A percentile compares a stretch with the other conserved stretches of the same genome.
phyloP scores from a whole-genome alignment of 2,797 vertebrate species.

The Sebastes reedi region DNA sequence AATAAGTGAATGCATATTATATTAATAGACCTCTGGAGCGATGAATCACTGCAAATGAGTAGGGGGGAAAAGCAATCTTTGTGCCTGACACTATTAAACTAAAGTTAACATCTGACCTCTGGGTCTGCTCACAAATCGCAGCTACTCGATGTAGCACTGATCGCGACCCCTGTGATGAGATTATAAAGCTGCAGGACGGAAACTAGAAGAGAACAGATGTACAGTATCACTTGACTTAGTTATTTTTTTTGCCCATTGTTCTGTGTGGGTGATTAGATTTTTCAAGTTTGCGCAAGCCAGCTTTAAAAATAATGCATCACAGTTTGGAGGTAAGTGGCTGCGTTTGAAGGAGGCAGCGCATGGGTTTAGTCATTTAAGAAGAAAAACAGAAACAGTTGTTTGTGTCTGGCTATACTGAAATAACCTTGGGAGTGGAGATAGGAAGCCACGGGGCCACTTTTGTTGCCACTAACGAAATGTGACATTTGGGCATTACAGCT shows the following conservation, averaged over 20 bases:
- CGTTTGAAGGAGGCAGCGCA: conserved; percentile 33
- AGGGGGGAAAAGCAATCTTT: conserved; percentile 29
- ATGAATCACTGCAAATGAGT: conserved; percentile 58
- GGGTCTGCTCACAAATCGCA: conserved; percentile 36
- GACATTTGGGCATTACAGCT: conserved; percentile 73
- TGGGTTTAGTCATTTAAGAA: conserved; percentile 47
- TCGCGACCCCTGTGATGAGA: conserved; percentile 48
- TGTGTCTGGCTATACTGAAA: conserved; percentile 59
- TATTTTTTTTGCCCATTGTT: conserved; percentile 1
- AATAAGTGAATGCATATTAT: conserved; percentile 61
- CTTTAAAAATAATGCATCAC: conserved; percentile 30
- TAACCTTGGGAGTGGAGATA: conserved; percentile 72
- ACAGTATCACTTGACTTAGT: conserved; percentile 25
- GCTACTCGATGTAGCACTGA: conserved; percentile 7
- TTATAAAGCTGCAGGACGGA: conserved; percentile 42
- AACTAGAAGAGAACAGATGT: conserved; percentile 43
- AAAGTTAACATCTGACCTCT: conserved; percentile 59
- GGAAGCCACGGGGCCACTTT: conserved; percentile 59
- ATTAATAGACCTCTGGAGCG: conserved; percentile 51
- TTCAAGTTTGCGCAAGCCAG: conserved; percentile 7
- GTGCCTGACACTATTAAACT: conserved; percentile 58
- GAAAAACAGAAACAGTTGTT: conserved; percentile 52
- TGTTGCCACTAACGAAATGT: conserved; percentile 69
- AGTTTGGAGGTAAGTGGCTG: conserved; percentile 36
- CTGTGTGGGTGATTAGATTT: conserved; percentile 45